Evolutionary conservation across 2,888 invertebrate species (phyloP).

Genomic region (Melanostoma scalare): DNA sequence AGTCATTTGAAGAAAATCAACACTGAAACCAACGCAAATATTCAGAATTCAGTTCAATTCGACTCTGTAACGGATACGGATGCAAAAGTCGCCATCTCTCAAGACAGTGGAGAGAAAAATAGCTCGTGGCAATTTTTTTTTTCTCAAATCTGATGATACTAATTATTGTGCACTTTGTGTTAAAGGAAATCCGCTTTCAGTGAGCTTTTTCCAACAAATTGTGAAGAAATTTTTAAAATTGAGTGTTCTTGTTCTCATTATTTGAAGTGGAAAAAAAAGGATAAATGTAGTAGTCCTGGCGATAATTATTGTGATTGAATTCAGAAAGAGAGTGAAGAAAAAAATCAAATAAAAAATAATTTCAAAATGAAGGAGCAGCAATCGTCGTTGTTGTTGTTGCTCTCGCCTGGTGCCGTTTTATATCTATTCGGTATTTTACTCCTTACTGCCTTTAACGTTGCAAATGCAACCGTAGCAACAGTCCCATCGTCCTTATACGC

Average conservation of each 20-base stretch:
- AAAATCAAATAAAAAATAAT: conserved; percentile 21
- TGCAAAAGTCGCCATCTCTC: conserved; percentile 44
- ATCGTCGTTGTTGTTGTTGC: conserved; percentile 20
- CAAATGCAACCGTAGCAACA: conserved; percentile 62
- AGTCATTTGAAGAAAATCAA: conserved; percentile 37
- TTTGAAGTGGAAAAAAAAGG: background rate
- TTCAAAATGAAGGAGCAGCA: conserved; percentile 49
- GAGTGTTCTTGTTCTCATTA: background rate
- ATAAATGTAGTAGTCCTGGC: conserved; percentile 17
- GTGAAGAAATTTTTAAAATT: conserved; percentile 3
- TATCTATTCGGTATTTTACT: conserved; percentile 42
- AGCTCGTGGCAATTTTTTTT: conserved; percentile 47
- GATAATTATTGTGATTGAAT: conserved; percentile 4
- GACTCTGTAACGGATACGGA: conserved; percentile 76
- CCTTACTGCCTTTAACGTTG: conserved; percentile 30
- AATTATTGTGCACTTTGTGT: conserved; percentile 11
- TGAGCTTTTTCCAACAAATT: conserved; percentile 17
- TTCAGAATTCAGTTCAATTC: conserved; percentile 75
- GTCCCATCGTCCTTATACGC: conserved; percentile 66
- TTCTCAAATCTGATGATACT: conserved; percentile 13
- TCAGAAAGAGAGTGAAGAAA: background rate
- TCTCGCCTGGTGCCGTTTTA: conserved; percentile 40
- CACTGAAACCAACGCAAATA: conserved; percentile 22
- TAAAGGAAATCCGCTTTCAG: conserved; percentile 6
- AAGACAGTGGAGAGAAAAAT: conserved; percentile 32